A percentile compares a stretch with the other conserved stretches of the same genome.
These are phyloP conservation scores for Lipophrys pholis DNA, from an alignment of 2,113 vertebrate genomes.

Conservation along the genomic window DNA sequence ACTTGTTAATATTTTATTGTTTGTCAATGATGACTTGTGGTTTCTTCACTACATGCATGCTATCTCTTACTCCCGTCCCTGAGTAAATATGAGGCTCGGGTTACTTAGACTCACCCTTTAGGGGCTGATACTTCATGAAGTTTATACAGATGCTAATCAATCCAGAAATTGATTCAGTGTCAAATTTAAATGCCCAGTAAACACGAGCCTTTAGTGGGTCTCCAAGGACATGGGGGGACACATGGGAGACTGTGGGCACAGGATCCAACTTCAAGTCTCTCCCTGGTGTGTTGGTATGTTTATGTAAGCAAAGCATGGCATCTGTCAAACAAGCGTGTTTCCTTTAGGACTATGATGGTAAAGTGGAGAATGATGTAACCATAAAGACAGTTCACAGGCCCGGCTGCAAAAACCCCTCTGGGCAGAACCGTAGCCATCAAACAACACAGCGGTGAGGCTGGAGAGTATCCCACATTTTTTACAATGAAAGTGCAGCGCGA, in stretches of 20 bases:
- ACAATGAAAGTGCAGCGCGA: conserved; percentile 34
- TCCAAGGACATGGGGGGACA: conserved; percentile 48
- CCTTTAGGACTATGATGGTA: conserved; percentile 23
- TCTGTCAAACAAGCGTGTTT: conserved; percentile 20
- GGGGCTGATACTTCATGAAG: conserved; percentile 22
- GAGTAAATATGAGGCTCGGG: conserved; percentile 8
- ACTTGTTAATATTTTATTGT: no score
- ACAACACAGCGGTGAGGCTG: conserved; percentile 36
- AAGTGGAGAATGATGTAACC: conserved; percentile 51
- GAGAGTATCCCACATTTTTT: conserved; percentile 23
- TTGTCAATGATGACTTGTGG: background rate
- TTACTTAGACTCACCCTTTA: conserved; percentile 32
- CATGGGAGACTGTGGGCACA: background rate
- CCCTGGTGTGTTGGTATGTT: conserved; percentile 24
- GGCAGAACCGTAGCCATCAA: conserved; percentile 57
- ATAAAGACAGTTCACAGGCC: conserved; percentile 38
- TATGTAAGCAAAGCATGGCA: conserved; percentile 4
- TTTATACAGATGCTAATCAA: conserved; percentile 56
- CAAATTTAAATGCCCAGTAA: conserved; percentile 60
- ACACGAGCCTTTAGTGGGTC: conserved; percentile 42
- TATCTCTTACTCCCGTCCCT: background rate
- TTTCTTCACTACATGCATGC: background rate
- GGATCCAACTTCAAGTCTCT: conserved; percentile 14
- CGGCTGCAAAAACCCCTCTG: conserved; percentile 23
- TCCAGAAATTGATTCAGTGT: conserved; percentile 61